Evolutionary conservation across 2,888 invertebrate species (phyloP).

Genomic region (Dasysyrphus albostriatus): DNA sequence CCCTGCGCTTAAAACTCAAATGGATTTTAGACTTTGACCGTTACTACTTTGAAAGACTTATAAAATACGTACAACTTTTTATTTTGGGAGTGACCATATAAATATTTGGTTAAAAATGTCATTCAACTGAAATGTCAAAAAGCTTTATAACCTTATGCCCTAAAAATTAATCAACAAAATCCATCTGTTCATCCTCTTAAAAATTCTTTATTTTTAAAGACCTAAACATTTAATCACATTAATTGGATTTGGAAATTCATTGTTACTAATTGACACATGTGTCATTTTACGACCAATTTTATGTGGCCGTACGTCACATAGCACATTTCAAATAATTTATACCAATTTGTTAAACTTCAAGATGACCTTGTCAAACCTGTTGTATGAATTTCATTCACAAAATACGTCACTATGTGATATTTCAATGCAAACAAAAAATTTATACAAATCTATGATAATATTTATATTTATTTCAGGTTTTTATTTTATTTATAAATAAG

Average conservation of each 20-base stretch:
- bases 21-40: too few species aligned
- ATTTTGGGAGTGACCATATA: too few species aligned
- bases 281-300: neutral
- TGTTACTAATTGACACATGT: neutral
- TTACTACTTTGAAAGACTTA: too few species aligned
- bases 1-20: too few species aligned
- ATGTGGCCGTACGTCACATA: slow-evolving; percentile 10
- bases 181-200: too few species aligned
- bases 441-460: neutral
- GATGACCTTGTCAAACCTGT: neutral
- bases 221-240: neutral
- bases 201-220: too few species aligned
- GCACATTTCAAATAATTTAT: slow-evolving; percentile 17
- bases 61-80: too few species aligned
- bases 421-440: neutral
- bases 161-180: too few species aligned
- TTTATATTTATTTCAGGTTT: neutral
- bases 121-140: too few species aligned
- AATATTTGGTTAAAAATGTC: too few species aligned
- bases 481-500: neutral
- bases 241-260: neutral
- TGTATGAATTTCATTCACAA: slow-evolving; percentile 5
- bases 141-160: too few species aligned
- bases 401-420: neutral
- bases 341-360: neutral